Conservation (phyloP, 2,113 vertebrate genomes). For the Neoarius graeffei region DNA sequence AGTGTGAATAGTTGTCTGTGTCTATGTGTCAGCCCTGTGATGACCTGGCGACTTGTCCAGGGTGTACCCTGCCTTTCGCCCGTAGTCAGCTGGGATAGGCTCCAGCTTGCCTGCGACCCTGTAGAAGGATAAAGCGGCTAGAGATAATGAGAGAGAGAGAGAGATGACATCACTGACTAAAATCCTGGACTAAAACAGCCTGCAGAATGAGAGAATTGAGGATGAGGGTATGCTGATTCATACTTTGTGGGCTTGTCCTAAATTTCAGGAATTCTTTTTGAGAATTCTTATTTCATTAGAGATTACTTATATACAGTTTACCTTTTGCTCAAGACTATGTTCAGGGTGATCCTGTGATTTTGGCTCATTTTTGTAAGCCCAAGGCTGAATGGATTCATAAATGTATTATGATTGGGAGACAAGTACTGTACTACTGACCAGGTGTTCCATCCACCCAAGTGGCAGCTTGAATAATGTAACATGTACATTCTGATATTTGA, state of each 20-base stretch:
- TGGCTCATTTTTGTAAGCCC: no score
- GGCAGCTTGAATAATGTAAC: neutral
- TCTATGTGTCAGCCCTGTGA: no score
- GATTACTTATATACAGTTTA: neutral
- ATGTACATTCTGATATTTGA: neutral
- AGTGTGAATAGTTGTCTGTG: no score
- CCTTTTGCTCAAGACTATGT: neutral
- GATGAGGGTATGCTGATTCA: neutral
- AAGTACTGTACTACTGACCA: no score
- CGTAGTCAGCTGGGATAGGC: no score
- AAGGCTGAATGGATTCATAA: no score
- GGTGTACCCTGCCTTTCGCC: no score
- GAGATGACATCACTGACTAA: neutral
- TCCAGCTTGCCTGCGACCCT: no score
- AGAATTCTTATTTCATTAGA: neutral
- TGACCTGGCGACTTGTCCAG: no score
- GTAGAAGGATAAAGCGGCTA: no score
- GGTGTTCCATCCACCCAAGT: neutral
- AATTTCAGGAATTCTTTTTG: neutral
- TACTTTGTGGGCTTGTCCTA: neutral
- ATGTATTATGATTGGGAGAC: no score
- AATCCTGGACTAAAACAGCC: neutral
- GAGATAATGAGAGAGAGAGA: no score
- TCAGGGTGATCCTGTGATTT: neutral
- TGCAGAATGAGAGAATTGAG: neutral